These are phyloP conservation scores for Cecropterus lyciades DNA, from an alignment of 1,140 invertebrate genomes.

Conservation along the genomic window DNA sequence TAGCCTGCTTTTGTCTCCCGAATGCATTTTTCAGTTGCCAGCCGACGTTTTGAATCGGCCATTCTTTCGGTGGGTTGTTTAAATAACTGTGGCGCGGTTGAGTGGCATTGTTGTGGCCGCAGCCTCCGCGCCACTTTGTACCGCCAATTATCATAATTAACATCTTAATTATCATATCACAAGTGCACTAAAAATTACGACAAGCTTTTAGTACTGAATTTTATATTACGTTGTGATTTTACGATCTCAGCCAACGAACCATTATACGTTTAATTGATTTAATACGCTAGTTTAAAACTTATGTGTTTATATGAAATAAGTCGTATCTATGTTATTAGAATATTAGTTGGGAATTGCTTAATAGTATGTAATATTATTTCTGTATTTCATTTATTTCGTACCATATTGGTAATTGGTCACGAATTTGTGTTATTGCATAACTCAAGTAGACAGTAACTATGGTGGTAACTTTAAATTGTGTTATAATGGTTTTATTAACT, in stretches of 20 bases:
- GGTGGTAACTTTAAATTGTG: too few relatives aligned
- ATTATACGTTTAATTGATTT: conserved; percentile 7
- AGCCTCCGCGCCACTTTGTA: conserved; percentile 27
- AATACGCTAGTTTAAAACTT: background rate
- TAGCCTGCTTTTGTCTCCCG: conserved; percentile 78
- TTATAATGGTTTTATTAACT: too few relatives aligned
- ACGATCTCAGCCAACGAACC: background rate
- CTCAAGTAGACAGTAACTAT: too few relatives aligned
- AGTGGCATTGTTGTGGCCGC: conserved; percentile 27
- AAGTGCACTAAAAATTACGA: conserved; percentile 33
- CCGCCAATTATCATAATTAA: conserved; percentile 37
- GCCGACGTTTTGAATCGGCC: conserved; percentile 56
- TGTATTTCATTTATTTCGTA: background rate
- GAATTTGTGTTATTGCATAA: background rate
- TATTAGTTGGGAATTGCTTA: background rate
- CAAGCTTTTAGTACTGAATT: conserved; percentile 23
- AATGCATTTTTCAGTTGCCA: conserved; percentile 80
- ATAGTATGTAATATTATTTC: background rate
- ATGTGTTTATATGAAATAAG: background rate
- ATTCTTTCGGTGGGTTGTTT: conserved; percentile 57
- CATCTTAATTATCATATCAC: conserved; percentile 36
- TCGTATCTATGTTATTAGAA: background rate
- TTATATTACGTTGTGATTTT: conserved; percentile 11
- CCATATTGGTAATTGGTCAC: background rate
- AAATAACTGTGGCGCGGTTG: conserved; percentile 41